Evolutionary conservation across 30 jellyfish, hydroid and myxozoan species (phyloP), one percentile per base, ranked within the genome.

Genomic region (Hydractinia symbiolongicarpus): DNA sequence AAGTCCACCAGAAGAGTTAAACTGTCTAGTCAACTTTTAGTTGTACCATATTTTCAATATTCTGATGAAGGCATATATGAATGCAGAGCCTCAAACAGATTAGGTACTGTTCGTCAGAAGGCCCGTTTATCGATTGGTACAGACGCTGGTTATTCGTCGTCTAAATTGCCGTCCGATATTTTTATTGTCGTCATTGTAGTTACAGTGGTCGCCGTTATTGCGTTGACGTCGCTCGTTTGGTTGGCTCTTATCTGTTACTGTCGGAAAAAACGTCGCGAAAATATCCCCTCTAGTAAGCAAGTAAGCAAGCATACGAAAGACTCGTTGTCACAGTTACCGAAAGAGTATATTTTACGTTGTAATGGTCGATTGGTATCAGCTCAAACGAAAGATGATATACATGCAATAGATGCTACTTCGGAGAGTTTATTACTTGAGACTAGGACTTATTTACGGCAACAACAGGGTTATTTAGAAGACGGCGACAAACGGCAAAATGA

Each of bases 61-160:
- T 81, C 58, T 5, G 98, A 93, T 76, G 95, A 88, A 17, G 98
- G 98, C 7, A 74, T 87, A 6, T 93, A 93, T 62, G 84, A 91
- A 5, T 93, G 98, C 57, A 62, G 89, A 77, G 96, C 92, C 15
- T 86, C 96, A 4, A 93, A 93, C 73, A 67, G 87, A 4, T 85
- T 93, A n/a, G 98, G 98, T 19, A 84, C 84, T 81, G 93, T 89
- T 44, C 83, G 81, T 10, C 96, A 93, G 61, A 55, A 73, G 61
- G 98, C 98, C 1, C 81, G 84, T 50, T 72, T 93, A 50, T 86
- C 87, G 5, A 95, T 93, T 19, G 95, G 86, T 13, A 20, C 86
- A 72, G 93, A 89, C 74, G 16, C 50, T 19, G 19, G 51, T 13
- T 44, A 53, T n/a, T 51, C 55, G 50, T 72, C 81, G 19, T 17